These are phyloP conservation scores for Ceramica pisi DNA, from an alignment of 2,888 invertebrate genomes.

Conservation along the genomic window DNA sequence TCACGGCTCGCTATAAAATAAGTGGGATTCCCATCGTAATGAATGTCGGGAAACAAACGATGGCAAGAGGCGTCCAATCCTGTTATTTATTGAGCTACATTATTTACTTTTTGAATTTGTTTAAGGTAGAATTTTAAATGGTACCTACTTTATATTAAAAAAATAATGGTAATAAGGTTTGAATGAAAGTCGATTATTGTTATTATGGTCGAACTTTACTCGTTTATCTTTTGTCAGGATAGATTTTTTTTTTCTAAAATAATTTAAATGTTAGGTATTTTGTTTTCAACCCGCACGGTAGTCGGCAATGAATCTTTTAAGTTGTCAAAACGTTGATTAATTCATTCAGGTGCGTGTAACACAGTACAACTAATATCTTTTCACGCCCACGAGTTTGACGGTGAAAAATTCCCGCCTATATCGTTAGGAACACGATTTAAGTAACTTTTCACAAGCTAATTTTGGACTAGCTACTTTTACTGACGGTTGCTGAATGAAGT, in stretches of 20 bases:
- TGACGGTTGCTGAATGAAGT: neutral
- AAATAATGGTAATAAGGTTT: neutral
- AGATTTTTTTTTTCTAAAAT: neutral
- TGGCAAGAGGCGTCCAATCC: conserved; percentile 24
- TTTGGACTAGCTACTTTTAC: neutral
- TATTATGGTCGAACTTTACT: neutral
- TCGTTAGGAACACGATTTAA: conserved; percentile 2
- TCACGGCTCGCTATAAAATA: conserved; percentile 46
- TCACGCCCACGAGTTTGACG: conserved; percentile 28
- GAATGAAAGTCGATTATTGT: neutral
- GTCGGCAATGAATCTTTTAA: conserved; percentile 25
- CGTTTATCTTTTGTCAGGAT: neutral
- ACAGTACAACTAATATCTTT: conserved; percentile 30
- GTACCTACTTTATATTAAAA: neutral
- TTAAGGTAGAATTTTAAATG: conserved; percentile 7
- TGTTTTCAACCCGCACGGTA: neutral
- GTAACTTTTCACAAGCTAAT: conserved; percentile 5
- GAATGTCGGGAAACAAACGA: conserved; percentile 46
- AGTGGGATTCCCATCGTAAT: conserved; percentile 48
- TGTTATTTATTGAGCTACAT: conserved; percentile 50
- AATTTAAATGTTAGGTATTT: neutral
- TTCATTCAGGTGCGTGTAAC: conserved; percentile 39
- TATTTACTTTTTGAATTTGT: conserved; percentile 37
- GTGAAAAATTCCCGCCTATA: conserved; percentile 29
- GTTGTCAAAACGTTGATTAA: conserved; percentile 55